Conservation (phyloP, 2,797 vertebrate species). For the Macroramphosus scolopax region DNA sequence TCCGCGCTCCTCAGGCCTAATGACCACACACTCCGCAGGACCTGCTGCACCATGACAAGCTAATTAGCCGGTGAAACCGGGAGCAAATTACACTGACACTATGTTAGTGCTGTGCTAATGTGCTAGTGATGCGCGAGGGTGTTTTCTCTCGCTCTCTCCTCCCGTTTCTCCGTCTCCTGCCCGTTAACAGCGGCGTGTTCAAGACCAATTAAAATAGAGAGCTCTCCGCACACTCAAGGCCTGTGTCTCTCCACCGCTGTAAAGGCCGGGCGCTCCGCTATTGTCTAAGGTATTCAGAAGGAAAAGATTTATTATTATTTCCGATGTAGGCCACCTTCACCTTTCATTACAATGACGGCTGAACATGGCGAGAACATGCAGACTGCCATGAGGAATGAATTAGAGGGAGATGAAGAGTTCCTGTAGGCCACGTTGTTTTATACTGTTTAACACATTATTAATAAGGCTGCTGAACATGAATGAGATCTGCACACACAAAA, state of each 20-base stretch:
- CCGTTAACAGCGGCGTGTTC: constrained; percentile 65
- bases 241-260: constrained; percentile 55
- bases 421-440: too few species aligned
- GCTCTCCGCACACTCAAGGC: constrained; percentile 61
- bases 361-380: constrained; percentile 50
- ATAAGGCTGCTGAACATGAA: too few species aligned
- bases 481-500: too few species aligned
- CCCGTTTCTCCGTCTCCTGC: constrained; percentile 37
- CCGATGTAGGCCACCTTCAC: constrained; percentile 75
- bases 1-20: constrained; percentile 50
- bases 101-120: constrained; percentile 68
- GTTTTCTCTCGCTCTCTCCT: constrained; percentile 39
- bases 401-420: constrained; percentile 45
- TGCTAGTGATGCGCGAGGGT: constrained; percentile 55
- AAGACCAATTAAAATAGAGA: constrained; percentile 77
- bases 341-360: constrained; percentile 71
- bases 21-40: constrained; percentile 65
- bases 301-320: constrained; percentile 78
- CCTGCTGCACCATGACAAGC: constrained; percentile 68
- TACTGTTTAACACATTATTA: too few species aligned
- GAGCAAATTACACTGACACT: constrained; percentile 74
- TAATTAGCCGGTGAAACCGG: constrained; percentile 75
- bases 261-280: constrained; percentile 69
- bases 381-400: constrained; percentile 65
- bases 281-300: constrained; percentile 67